Evolutionary conservation across 2,113 vertebrate genomes (phyloP).

Genomic region (Galeopterus variegatus): DNA sequence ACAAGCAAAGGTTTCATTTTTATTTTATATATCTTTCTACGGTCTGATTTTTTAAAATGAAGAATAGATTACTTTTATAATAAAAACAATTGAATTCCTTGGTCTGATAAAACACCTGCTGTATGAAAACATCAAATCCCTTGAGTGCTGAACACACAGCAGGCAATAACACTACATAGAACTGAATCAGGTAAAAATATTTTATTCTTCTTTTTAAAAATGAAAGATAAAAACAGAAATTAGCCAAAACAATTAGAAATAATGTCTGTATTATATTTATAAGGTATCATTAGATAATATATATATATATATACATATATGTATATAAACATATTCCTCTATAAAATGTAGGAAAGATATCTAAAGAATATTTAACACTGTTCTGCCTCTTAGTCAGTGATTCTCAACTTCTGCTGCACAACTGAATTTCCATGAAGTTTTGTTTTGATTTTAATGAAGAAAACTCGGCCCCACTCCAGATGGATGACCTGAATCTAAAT

Average conservation of each 20-base stretch:
- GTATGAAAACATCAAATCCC: neutral
- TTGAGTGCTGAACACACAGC: neutral
- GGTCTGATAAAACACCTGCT: slow-evolving; percentile 29
- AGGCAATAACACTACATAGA: neutral
- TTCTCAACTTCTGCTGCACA: neutral
- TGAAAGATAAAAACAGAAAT: slow-evolving; percentile 30
- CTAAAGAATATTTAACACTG: neutral
- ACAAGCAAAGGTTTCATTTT: neutral
- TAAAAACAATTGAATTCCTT: slow-evolving; percentile 45
- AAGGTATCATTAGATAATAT: neutral
- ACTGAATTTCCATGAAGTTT: neutral
- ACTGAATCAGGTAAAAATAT: neutral
- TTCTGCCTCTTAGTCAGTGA: neutral
- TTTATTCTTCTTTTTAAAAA: neutral
- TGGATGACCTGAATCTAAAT: neutral
- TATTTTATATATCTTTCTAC: neutral
- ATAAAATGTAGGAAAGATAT: neutral
- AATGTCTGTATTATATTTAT: neutral
- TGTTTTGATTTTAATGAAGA: neutral
- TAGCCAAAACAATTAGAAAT: neutral
- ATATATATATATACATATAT: neutral
- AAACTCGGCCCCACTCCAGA: neutral
- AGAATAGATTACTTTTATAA: slow-evolving; percentile 16
- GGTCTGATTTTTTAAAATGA: neutral
- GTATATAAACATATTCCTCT: neutral